Evolutionary conservation across 2,888 invertebrate genomes (phyloP), one percentile per base, ranked within the genome.

Genomic region (Lobophora halterata): DNA sequence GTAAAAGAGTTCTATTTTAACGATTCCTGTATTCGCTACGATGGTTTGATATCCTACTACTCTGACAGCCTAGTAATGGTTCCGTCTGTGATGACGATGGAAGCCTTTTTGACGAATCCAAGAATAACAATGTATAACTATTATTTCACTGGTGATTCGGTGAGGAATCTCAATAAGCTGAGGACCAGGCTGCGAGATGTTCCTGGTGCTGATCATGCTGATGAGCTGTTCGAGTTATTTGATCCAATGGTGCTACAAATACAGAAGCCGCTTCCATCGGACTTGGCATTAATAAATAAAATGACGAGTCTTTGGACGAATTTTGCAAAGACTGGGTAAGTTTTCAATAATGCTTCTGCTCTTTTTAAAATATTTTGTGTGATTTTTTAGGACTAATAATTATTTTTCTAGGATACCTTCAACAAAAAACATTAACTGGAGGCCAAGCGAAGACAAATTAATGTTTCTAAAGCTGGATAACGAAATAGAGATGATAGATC

Each of bases 91-190:
- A 9, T 41, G 8, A 45, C 54, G 13, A 43, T 55, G 5, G 43
- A 52, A 10, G 40, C 31, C 34, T 49, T 58, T 8, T 5, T 46
- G 11, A 31, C 28, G 10, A 42, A 42, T n/a, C 17, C 40, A 4
- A 51, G 40, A 2, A 33, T 53, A 1, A 44, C 32, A 12, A 9
- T 66, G 2, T 59, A 45, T 34, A 60, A 61, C 31, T 71, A 68
- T 49, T 59, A 61, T 37, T 71, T 71, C 43, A 35, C 46, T 34
- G 62, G 59, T 36, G 59, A 59, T 43, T 68, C 65, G 3, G 3
- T 38, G 0, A 60, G 69, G 38, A 71, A 70, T 49, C 38, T 61
- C 1, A 47, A 42, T 25, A 70, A 64, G 41, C 45, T 56, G 2
- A 6, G 21, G 7, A 48, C 53, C 21, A 44, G 46, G 3, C 21